phyloP scores from a whole-genome alignment of 2,113 vertebrate species.

The Plectropomus leopardus region DNA sequence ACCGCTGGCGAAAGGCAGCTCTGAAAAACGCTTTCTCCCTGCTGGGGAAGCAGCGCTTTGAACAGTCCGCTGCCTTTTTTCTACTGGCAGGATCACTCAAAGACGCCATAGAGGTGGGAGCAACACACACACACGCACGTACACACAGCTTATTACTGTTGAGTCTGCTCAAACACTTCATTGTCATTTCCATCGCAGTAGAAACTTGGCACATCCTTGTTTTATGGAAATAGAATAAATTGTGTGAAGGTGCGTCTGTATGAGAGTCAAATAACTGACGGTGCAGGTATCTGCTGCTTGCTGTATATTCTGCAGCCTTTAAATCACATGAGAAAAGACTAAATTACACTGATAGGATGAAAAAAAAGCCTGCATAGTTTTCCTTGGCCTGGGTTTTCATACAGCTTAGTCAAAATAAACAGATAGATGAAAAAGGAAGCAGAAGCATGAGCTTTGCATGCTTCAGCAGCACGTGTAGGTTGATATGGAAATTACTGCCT shows the following conservation, averaged over 20 bases:
- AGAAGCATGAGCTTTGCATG: slow-evolving; percentile 5
- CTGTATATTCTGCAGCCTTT: slow-evolving; percentile 50
- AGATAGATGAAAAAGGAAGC: slow-evolving; percentile 52
- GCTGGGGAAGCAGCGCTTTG: slow-evolving; percentile 98
- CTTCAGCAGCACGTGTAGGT: neutral
- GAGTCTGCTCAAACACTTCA: slow-evolving; percentile 1
- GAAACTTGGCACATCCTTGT: slow-evolving; percentile 40
- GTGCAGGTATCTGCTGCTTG: slow-evolving; percentile 29
- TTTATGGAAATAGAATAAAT: slow-evolving; percentile 33
- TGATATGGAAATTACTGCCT: neutral
- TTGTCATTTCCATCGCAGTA: slow-evolving; percentile 29
- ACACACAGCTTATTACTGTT: slow-evolving; percentile 23
- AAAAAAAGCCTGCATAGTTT: slow-evolving; percentile 54
- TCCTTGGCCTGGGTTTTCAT: slow-evolving; percentile 65
- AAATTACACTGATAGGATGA: slow-evolving; percentile 71
- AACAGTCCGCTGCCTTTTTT: slow-evolving; percentile 98
- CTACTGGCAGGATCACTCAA: slow-evolving; percentile 97
- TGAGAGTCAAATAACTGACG: slow-evolving; percentile 4
- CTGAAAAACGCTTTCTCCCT: slow-evolving; percentile 98
- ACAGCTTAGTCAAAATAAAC: slow-evolving; percentile 70
- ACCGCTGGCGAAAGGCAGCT: slow-evolving; percentile 97
- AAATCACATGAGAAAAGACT: slow-evolving; percentile 49
- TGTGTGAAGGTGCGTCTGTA: slow-evolving; percentile 6
- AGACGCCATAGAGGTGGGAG: slow-evolving; percentile 95
- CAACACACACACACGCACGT: slow-evolving; percentile 2